phyloP scores from a whole-genome alignment of 2,888 invertebrate species.

The Pterostichus madidus region DNA sequence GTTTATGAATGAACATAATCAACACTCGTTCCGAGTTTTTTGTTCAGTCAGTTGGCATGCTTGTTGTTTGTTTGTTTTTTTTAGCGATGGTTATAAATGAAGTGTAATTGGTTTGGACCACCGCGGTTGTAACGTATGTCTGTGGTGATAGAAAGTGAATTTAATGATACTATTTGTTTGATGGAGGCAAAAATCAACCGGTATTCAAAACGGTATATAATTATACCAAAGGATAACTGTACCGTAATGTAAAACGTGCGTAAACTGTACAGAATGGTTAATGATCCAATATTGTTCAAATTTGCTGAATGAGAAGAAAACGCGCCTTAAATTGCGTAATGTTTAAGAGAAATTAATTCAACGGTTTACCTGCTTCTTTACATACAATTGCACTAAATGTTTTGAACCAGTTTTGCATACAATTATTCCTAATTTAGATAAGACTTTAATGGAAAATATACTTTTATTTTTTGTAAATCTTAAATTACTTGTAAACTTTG shows the following conservation, averaged over 20 bases:
- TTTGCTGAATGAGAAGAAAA: slow-evolving; percentile 7
- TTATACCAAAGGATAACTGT: slow-evolving; percentile 22
- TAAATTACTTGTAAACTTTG: slow-evolving; percentile 6
- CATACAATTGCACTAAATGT: neutral
- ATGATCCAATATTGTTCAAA: slow-evolving; percentile 48
- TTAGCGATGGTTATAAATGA: slow-evolving; percentile 43
- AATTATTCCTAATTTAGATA: slow-evolving; percentile 20
- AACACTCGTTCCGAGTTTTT: slow-evolving; percentile 59
- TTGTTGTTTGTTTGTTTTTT: slow-evolving; percentile 52
- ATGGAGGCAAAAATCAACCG: slow-evolving; percentile 41
- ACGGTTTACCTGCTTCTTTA: too few species aligned
- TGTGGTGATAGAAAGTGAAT: slow-evolving; percentile 38
- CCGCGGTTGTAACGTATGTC: slow-evolving; percentile 6
- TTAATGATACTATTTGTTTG: slow-evolving; percentile 55
- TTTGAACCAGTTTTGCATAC: neutral
- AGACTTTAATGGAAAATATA: slow-evolving; percentile 2
- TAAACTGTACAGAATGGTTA: slow-evolving; percentile 25
- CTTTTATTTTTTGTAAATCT: neutral
- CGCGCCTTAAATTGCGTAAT: slow-evolving; percentile 11
- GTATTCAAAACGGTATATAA: slow-evolving; percentile 53
- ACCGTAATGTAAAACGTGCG: slow-evolving; percentile 20
- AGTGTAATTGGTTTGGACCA: slow-evolving; percentile 59
- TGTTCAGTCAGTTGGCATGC: slow-evolving; percentile 55
- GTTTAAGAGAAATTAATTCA: slow-evolving; percentile 8
- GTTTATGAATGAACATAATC: slow-evolving; percentile 66